Percentiles rank a stretch among this genome's conserved stretches.
phyloP scores from a whole-genome alignment of 1,140 invertebrate genomes.

The Copidosoma floridanum region DNA sequence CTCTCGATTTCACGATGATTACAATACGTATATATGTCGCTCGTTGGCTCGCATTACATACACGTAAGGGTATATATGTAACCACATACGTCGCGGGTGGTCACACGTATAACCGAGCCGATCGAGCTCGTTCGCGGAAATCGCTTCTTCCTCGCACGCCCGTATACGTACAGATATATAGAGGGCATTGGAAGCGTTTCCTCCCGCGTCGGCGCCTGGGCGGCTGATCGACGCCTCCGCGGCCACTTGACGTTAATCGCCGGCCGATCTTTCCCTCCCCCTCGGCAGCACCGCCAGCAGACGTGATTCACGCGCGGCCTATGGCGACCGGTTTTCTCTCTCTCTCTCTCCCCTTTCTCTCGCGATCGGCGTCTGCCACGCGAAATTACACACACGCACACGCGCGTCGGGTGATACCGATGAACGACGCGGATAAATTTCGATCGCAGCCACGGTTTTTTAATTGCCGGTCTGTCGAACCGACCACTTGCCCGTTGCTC shows the following conservation, averaged over 20 bases:
- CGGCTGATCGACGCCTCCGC: slow-evolving; percentile 5
- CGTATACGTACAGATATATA: too few species aligned
- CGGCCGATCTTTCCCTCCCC: not conserved
- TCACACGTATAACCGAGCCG: slow-evolving; percentile 9
- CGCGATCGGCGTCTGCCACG: not conserved
- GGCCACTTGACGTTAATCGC: slow-evolving; percentile 5
- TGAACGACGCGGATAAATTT: slow-evolving; percentile 14
- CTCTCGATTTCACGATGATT: too few species aligned
- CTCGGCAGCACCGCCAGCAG: too few species aligned
- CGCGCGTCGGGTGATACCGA: not conserved
- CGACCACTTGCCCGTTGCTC: too few species aligned
- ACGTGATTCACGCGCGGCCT: not conserved
- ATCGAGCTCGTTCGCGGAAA: too few species aligned
- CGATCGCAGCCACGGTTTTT: not conserved
- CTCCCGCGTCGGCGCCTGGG: too few species aligned
- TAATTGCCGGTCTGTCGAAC: slow-evolving; percentile 6
- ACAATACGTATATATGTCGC: too few species aligned
- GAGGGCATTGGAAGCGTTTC: too few species aligned
- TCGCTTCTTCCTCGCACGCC: too few species aligned
- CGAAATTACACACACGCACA: slow-evolving; percentile 3
- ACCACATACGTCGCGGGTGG: slow-evolving; percentile 22
- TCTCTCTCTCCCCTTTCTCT: not conserved
- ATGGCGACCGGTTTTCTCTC: not conserved
- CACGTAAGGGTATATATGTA: too few species aligned
- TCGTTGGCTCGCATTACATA: not conserved